Percentiles rank a stretch among this genome's conserved stretches.
phyloP scores from a whole-genome alignment of 2,888 invertebrate species.

The Lacanobia oleracea region DNA sequence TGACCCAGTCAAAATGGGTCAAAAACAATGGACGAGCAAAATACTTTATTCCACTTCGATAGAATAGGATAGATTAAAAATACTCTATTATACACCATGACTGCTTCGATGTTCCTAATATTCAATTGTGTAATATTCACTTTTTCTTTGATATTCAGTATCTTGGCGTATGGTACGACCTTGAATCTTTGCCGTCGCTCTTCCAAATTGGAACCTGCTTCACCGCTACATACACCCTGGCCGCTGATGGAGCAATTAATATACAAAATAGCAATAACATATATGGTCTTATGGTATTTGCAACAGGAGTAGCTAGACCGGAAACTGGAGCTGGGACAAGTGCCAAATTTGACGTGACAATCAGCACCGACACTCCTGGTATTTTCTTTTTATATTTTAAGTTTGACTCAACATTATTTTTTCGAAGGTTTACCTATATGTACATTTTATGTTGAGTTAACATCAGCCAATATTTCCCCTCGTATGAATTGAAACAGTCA shows the following conservation, averaged over 20 bases:
- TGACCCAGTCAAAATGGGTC: not conserved
- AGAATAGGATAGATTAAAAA: no score
- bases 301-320: not conserved
- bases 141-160: conserved; percentile 8
- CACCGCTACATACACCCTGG: conserved; percentile 8
- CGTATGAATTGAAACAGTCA: no score
- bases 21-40: not conserved
- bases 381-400: conserved; percentile 5
- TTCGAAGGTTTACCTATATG: no score
- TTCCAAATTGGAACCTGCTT: conserved; percentile 27
- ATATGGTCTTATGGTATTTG: rapidly evolving
- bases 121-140: not conserved
- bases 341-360: conserved; percentile 8
- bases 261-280: conserved; percentile 13
- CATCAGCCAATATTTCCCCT: no score
- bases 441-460: no score
- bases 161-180: conserved; percentile 30
- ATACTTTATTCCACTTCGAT: not conserved
- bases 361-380: not conserved
- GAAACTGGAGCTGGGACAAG: not conserved
- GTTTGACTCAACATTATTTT: no score
- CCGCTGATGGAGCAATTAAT: rapidly evolving
- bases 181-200: conserved; percentile 19
- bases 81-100: no score
- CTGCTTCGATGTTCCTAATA: not conserved